Evolutionary conservation across 2,797 vertebrate genomes (phyloP).

Genomic region (Sebastes hubbsi): DNA sequence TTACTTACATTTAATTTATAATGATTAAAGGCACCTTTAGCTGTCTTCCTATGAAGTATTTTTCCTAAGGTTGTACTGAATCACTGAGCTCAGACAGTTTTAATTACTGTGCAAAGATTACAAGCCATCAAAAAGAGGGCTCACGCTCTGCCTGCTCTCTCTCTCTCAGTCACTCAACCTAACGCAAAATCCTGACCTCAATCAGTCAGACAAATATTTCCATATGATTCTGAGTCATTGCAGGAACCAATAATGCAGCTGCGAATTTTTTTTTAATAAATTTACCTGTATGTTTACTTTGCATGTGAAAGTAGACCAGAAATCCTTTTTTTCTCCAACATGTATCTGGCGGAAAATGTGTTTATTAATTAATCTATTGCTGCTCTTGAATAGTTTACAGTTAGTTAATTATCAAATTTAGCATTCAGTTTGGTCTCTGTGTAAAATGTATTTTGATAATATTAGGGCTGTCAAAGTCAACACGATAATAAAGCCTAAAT

Average conservation of each 20-base stretch:
- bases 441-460: neutral
- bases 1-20: slow-evolving; percentile 29
- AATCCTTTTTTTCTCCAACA: neutral
- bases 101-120: slow-evolving; percentile 48
- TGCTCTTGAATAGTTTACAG: neutral
- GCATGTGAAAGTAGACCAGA: neutral
- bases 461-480: no score
- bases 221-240: neutral
- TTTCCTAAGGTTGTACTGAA: slow-evolving; percentile 4
- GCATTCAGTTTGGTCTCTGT: neutral
- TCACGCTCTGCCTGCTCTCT: neutral
- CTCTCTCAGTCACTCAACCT: neutral
- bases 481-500: no score
- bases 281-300: neutral
- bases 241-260: neutral
- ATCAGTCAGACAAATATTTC: slow-evolving; percentile 3
- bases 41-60: neutral
- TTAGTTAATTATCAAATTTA: neutral
- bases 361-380: neutral
- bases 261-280: neutral
- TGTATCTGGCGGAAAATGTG: neutral
- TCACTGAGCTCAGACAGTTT: slow-evolving; percentile 17
- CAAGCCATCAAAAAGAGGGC: slow-evolving; percentile 16
- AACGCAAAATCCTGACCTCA: slow-evolving; percentile 18
- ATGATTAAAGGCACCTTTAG: slow-evolving; percentile 40